These are phyloP conservation scores for Rhopalosiphum padi DNA, from an alignment of 1,140 invertebrate genomes.

Conservation along the genomic window DNA sequence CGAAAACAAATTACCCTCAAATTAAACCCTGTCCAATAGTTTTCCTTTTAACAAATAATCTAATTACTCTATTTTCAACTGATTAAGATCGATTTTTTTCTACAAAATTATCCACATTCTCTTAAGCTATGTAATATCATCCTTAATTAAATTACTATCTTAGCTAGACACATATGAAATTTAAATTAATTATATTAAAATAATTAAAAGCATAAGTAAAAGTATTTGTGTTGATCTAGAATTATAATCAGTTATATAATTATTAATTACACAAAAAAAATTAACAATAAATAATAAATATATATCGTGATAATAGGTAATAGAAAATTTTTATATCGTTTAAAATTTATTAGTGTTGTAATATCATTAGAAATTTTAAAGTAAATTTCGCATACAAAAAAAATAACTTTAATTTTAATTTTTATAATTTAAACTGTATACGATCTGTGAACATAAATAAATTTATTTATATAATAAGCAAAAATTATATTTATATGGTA, in stretches of 20 bases:
- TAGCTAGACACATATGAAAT: neutral
- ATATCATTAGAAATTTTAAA: neutral
- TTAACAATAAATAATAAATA: neutral
- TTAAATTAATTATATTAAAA: too few species aligned
- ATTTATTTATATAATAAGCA: too few species aligned
- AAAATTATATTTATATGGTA: too few species aligned
- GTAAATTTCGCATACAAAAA: neutral
- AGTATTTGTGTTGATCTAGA: neutral
- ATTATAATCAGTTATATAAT: neutral
- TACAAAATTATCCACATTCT: neutral
- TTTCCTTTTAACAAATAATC: constrained; percentile 1
- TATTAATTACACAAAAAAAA: too few species aligned
- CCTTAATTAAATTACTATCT: neutral
- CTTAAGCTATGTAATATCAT: neutral
- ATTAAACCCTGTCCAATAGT: neutral
- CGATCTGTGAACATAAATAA: too few species aligned
- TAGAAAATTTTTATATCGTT: neutral
- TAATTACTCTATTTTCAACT: neutral
- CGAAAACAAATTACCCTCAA: constrained; percentile 24
- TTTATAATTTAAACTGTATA: too few species aligned
- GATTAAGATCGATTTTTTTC: constrained; percentile 25
- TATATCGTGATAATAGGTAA: neutral
- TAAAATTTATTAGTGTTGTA: neutral
- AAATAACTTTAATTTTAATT: neutral
- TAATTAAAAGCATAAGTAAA: too few species aligned